Conservation (phyloP, 2,113 vertebrate genomes). For the Dolichallabes microphthalmus region DNA sequence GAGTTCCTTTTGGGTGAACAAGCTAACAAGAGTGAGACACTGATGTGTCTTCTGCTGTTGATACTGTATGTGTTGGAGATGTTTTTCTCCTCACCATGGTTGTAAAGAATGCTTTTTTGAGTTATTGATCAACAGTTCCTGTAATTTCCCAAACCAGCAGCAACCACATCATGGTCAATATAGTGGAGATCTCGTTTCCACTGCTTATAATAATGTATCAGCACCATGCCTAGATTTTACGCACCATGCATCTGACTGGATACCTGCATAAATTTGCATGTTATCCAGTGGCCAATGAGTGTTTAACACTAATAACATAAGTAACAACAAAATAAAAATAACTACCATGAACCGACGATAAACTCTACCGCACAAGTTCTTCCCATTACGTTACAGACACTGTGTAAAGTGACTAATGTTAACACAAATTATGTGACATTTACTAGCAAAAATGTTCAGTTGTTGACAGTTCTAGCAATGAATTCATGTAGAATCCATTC, state of each 20-base stretch:
- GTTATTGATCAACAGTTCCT: neutral
- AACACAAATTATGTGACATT: neutral
- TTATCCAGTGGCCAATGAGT: neutral
- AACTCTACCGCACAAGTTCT: neutral
- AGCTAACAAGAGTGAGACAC: too few species aligned
- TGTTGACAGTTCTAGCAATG: neutral
- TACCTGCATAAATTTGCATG: too few species aligned
- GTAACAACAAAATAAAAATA: neutral
- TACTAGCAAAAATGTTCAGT: too few species aligned
- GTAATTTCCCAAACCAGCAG: neutral
- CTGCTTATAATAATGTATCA: neutral
- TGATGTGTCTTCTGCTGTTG: too few species aligned
- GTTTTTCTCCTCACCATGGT: too few species aligned
- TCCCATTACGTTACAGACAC: neutral
- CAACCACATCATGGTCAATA: neutral
- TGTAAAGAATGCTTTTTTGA: too few species aligned
- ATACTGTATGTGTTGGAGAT: too few species aligned
- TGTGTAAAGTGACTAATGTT: neutral
- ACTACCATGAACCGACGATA: neutral
- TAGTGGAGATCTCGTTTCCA: neutral
- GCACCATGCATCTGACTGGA: neutral
- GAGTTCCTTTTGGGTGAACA: too few species aligned
- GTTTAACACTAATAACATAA: conserved; percentile 5
- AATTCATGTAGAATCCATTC: neutral
- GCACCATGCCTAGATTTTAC: neutral